Evolutionary conservation across 2,113 vertebrate species (phyloP).

Genomic region (Sorex fumeus): DNA sequence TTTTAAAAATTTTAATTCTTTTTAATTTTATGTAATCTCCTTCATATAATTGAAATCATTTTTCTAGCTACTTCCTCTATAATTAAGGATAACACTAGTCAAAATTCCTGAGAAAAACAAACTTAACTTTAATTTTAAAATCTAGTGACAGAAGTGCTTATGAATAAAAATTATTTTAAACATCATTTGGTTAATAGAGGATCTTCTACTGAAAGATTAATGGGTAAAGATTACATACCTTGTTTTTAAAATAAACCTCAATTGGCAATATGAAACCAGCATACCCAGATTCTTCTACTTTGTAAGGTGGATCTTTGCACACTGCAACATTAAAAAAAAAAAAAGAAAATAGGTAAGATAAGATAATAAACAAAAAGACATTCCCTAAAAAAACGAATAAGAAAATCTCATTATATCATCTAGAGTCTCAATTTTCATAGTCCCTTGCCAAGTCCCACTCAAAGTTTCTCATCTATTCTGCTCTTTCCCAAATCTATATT

Average conservation of each 20-base stretch:
- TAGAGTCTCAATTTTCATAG: neutral
- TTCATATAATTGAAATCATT: constrained; percentile 53
- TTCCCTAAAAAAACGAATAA: neutral
- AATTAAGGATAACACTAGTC: constrained; percentile 33
- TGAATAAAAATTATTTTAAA: constrained; percentile 64
- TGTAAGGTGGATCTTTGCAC: constrained; percentile 95
- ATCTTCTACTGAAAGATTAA: constrained; percentile 61
- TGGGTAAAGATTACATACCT: constrained; percentile 88
- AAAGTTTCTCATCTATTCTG: neutral
- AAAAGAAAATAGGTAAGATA: constrained; percentile 72
- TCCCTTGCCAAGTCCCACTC: neutral
- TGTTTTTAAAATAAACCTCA: constrained; percentile 96
- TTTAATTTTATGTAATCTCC: constrained; percentile 59
- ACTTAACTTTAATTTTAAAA: constrained; percentile 70
- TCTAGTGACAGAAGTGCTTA: constrained; percentile 37
- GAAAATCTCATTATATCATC: neutral
- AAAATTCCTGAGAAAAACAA: constrained; percentile 56
- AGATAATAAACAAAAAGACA: constrained; percentile 38
- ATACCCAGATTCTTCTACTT: constrained; percentile 96
- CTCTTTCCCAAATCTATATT: constrained; percentile 33
- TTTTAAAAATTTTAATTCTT: constrained; percentile 36
- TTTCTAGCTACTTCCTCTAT: constrained; percentile 49
- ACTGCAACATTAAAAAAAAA: constrained; percentile 88
- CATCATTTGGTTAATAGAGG: constrained; percentile 49
- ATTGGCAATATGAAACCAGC: constrained; percentile 96